phyloP scores from a whole-genome alignment of 2,888 invertebrate genomes.

The Pandemis corylana region DNA sequence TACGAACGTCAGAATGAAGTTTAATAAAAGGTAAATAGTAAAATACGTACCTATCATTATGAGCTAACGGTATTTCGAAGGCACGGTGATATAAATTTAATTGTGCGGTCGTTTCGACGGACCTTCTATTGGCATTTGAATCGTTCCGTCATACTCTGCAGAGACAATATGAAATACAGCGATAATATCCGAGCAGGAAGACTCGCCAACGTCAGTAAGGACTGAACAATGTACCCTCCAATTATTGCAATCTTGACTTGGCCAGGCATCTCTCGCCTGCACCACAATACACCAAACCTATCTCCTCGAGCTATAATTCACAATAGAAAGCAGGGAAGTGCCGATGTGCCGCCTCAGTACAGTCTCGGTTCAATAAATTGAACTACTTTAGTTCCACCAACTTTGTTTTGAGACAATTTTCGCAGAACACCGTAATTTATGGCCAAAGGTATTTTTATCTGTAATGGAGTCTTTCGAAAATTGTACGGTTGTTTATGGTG shows the following conservation, averaged over 20 bases:
- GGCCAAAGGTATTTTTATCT: conserved; percentile 37
- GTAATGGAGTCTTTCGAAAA: conserved; percentile 34
- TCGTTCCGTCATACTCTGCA: background rate
- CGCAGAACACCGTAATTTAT: conserved; percentile 43
- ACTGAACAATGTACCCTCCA: conserved; percentile 26
- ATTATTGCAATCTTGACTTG: conserved; percentile 42
- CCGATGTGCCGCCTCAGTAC: conserved; percentile 51
- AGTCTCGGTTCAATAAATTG: conserved; percentile 68
- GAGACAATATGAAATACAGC: background rate
- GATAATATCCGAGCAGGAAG: conserved; percentile 6
- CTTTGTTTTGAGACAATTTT: conserved; percentile 55
- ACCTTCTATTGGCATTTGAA: background rate
- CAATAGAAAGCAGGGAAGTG: conserved; percentile 69
- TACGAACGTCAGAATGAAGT: too few species aligned
- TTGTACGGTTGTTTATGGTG: conserved; percentile 25
- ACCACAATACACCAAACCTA: conserved; percentile 54
- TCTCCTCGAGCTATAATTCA: conserved; percentile 62
- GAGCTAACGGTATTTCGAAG: background rate
- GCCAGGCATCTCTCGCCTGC: conserved; percentile 49
- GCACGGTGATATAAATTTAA: background rate
- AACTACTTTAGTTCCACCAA: conserved; percentile 58
- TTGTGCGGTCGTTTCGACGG: background rate
- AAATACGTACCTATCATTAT: too few species aligned
- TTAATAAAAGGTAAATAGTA: too few species aligned
- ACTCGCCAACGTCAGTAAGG: conserved; percentile 14